Evolutionary conservation across 2,888 invertebrate genomes (phyloP), one percentile per base, ranked within the genome.

Genomic region (Meta bourneti): DNA sequence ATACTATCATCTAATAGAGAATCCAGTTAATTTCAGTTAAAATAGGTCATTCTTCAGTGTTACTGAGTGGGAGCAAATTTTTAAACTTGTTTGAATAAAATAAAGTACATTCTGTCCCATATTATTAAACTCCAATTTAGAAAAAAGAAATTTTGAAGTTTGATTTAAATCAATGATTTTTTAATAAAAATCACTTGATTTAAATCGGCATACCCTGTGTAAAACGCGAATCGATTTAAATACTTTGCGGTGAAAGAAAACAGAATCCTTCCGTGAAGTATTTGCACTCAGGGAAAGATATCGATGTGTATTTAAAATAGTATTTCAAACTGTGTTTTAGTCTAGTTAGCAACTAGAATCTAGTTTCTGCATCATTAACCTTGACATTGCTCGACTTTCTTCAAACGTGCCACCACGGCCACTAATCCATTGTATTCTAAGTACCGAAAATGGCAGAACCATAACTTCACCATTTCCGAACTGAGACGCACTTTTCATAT

Each of bases 401-500:
- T 20, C n/a, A 51, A 77, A 52, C 52, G 77, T n/a, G 77, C 77
- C 77, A 48, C 13, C 61, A 11, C 79, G 54, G 34, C 13, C 34
- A 11, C 79, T 11, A 16, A 61, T 61, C 54, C 75, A 84, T 84
- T 84, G 84, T 84, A 54, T 77, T 77, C 61, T 34, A 34, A 34
- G 61, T 48, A 34, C 61, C 9, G 78, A 79, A 79, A 79, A 61
- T 61, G 61, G 61, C 79, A 79, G 79, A 75, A 74, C 61, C 83
- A 52, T 83, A 84, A 84, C 48, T 75, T 61, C 75, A 61, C 11
- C 84, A 87, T 78, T 79, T 79, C 72, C 78, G 80, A 20, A 87
- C 72, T 77, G 79, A 61, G 79, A 72, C 70, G 54, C 79, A 77
- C 51, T 51, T n/a, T 51, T 77, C 77, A 51, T 49, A n/a, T 77